Conservation (phyloP, 2,888 invertebrate species). For the Noctua pronuba region DNA sequence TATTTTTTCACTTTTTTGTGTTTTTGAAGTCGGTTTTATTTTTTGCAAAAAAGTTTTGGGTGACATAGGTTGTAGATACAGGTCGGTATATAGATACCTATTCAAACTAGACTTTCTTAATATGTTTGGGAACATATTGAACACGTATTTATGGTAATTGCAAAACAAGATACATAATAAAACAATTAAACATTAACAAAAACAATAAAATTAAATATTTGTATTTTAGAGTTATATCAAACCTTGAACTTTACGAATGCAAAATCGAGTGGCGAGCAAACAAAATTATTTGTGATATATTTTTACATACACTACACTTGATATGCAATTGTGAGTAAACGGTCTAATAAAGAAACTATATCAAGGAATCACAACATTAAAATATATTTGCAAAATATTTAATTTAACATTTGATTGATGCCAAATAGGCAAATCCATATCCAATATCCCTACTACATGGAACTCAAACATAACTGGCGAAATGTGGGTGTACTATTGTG, state of each 20-base stretch:
- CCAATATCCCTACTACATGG: not conserved
- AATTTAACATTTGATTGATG: not conserved
- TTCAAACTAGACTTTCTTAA: not conserved
- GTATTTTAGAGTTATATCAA: conserved; percentile 37
- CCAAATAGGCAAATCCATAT: not conserved
- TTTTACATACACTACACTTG: conserved; percentile 9
- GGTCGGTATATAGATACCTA: not conserved
- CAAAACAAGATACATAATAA: conserved; percentile 24
- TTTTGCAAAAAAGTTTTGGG: too few species aligned
- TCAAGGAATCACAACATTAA: not conserved
- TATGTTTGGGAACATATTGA: not conserved
- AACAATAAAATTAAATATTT: conserved; percentile 54
- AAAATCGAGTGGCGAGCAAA: conserved; percentile 23
- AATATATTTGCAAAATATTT: not conserved
- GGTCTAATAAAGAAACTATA: not conserved
- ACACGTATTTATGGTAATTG: not conserved
- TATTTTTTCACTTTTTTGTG: too few species aligned
- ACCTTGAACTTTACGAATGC: conserved; percentile 67
- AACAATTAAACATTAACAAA: conserved; percentile 37
- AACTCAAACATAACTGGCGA: not conserved
- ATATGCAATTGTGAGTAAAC: not conserved
- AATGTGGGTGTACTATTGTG: not conserved
- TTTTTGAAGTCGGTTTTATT: too few species aligned
- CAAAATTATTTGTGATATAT: conserved; percentile 30
- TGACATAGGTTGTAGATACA: not conserved